Percentiles rank a stretch among this genome's conserved stretches.
Conservation (phyloP, 2,113 vertebrate genomes). For the Aptenodytes patagonicus region DNA sequence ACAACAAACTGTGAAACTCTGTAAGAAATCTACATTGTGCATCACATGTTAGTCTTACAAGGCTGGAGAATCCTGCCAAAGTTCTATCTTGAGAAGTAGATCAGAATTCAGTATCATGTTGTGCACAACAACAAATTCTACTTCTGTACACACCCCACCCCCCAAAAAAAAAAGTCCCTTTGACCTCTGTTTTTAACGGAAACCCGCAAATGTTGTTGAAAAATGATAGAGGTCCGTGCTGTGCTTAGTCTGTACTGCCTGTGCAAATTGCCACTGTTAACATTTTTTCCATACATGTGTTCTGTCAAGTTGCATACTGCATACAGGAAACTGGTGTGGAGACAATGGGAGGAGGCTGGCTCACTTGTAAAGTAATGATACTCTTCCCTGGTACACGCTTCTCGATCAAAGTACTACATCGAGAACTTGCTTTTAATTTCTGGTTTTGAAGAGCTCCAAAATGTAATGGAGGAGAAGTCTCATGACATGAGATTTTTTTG, state of each 20-base stretch:
- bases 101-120: neutral
- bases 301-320: neutral
- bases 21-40: neutral
- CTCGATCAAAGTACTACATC: neutral
- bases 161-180: neutral
- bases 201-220: neutral
- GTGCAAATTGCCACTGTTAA: neutral
- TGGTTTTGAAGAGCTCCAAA: neutral
- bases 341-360: slow-evolving; percentile 13
- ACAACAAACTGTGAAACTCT: neutral
- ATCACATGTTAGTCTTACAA: neutral
- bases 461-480: neutral
- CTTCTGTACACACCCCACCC: neutral
- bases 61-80: neutral
- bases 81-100: neutral
- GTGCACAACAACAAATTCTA: neutral
- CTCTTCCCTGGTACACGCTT: neutral
- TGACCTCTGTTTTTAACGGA: neutral
- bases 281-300: neutral
- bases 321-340: neutral
- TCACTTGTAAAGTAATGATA: neutral
- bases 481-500: neutral
- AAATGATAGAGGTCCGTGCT: neutral
- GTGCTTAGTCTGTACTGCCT: neutral
- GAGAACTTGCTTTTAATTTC: neutral